Evolutionary conservation across 2,888 invertebrate genomes (phyloP), one percentile per base, ranked within the genome.

Genomic region (Drosophila mulleri): DNA sequence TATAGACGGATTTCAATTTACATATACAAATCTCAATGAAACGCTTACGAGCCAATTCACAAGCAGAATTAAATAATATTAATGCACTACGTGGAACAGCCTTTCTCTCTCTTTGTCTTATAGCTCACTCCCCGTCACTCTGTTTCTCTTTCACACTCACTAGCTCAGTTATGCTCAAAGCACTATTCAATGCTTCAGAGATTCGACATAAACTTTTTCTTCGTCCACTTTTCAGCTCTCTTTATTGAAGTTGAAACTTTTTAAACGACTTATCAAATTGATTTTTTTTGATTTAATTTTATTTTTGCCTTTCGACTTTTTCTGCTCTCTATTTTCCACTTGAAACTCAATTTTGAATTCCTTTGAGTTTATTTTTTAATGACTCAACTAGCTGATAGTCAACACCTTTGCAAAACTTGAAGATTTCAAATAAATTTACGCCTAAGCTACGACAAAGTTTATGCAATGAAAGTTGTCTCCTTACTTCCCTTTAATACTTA

Each of bases 361-460:
- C 23, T 32, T 35, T 47, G 11, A 70, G 81, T 79, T 76, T 74
- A 79, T 79, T 77, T 82, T 72, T 82, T 82, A 82, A 82, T 74
- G 72, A 72, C 74, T 65, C 77, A 85, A 82, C 85, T 82, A 79
- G 79, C 69, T 76, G 76, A 50, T 57, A 69, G 76, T 82, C 77
- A 74, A 74, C 82, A 76, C 82, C 83, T 82, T 14, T 73, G 57
- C 45, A 44, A 65, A 76, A 75, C 61, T 82, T 70, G 69, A 73
- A 76, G 74, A 69, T 50, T 67, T 69, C 67, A 83, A 83, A 81
- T 81, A 9, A 82, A 73, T 82, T 81, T 66, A 57, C 42, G 52
- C 42, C 44, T 47, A 44, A 56, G 42, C 57, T 20, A 9, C 37
- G 57, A 42, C 35, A 63, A 72, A 81, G 58, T 67, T 78, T 82